Conservation (phyloP, 1,140 invertebrate species). For the Drosophila funebris region DNA sequence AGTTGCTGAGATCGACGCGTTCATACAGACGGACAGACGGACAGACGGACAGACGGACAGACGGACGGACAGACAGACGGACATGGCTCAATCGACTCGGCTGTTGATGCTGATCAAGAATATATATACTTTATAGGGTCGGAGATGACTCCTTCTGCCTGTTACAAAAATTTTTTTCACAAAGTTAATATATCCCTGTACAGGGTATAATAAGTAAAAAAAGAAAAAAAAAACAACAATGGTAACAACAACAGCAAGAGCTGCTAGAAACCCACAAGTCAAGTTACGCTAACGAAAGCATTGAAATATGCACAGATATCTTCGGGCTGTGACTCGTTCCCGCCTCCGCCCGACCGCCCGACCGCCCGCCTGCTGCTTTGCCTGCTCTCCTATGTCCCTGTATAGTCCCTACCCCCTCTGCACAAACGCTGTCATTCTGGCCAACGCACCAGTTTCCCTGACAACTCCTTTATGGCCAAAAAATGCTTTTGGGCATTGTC, state of each 20-base stretch:
- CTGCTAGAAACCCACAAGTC: conserved; percentile 48
- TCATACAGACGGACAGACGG: too few species aligned
- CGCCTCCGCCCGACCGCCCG: neutral
- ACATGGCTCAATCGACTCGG: too few species aligned
- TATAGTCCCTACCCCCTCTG: neutral
- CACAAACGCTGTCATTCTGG: conserved; percentile 43
- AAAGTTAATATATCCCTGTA: too few species aligned
- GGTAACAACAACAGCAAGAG: conserved; percentile 48
- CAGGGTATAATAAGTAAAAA: too few species aligned
- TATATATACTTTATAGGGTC: too few species aligned
- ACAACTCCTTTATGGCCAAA: conserved; percentile 70
- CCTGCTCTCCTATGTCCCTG: neutral
- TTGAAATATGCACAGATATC: conserved; percentile 80
- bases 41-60: too few species aligned
- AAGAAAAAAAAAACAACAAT: neutral
- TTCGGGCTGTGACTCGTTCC: conserved; percentile 28
- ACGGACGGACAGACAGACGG: too few species aligned
- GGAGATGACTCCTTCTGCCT: too few species aligned
- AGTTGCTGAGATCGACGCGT: too few species aligned
- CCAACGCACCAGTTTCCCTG: conserved; percentile 73
- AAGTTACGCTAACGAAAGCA: conserved; percentile 76
- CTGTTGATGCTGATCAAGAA: too few species aligned
- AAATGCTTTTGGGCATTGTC: conserved; percentile 78
- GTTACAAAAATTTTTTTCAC: too few species aligned
- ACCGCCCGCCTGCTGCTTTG: neutral